phyloP scores from a whole-genome alignment of 92 coral and sea anemone species.

The Metridium senile region DNA sequence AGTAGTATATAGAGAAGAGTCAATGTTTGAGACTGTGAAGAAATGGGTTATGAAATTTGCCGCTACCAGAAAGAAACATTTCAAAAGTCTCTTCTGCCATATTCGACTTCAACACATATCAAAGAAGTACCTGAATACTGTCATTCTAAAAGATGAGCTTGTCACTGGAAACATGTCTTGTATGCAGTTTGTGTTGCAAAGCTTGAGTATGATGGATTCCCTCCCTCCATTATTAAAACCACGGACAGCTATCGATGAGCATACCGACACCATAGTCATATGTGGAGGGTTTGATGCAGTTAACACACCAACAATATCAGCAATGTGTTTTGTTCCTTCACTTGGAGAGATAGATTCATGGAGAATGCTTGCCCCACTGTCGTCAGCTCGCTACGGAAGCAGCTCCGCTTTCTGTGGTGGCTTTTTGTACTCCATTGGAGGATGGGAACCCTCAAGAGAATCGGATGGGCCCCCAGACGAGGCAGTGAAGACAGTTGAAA shows the following conservation, averaged over 20 bases:
- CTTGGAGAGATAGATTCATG: not conserved
- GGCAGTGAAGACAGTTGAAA: constrained; percentile 14
- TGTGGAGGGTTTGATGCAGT: constrained; percentile 31
- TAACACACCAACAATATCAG: constrained; percentile 24
- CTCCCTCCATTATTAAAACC: constrained; percentile 19
- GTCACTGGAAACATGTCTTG: constrained; percentile 24
- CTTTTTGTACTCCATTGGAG: constrained; percentile 25
- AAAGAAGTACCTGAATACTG: constrained; percentile 1
- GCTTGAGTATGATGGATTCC: constrained; percentile 18
- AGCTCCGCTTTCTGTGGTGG: constrained; percentile 31
- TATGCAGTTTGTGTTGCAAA: constrained; percentile 32
- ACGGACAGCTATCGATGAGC: constrained; percentile 5
- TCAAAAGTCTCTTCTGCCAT: constrained; percentile 16
- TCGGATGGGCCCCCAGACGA: not conserved
- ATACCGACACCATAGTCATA: constrained; percentile 16
- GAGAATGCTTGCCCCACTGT: constrained; percentile 18
- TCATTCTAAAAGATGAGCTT: constrained; percentile 13
- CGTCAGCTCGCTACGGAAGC: constrained; percentile 9
- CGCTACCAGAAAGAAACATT: constrained; percentile 22
- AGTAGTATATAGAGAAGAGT: constrained; percentile 22
- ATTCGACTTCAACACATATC: constrained; percentile 16
- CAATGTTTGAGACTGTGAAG: constrained; percentile 24
- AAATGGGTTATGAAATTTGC: constrained; percentile 33
- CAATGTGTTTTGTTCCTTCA: constrained; percentile 10
- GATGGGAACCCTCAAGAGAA: constrained; percentile 8